These are phyloP conservation scores for Zoanthus gigantus DNA, from an alignment of 92 coral and sea anemone species.

Conservation along the genomic window DNA sequence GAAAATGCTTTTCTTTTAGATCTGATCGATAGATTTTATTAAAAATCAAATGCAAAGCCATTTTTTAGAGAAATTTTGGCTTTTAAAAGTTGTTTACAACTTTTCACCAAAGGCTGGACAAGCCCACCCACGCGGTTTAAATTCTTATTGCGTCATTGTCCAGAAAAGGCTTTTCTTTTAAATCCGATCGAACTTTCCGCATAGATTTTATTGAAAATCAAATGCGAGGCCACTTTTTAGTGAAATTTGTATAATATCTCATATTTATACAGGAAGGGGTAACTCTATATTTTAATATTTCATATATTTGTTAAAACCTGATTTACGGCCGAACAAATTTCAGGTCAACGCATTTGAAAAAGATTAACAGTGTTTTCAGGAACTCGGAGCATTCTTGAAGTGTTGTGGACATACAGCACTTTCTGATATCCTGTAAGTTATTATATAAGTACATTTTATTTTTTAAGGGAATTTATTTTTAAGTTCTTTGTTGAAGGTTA, in stretches of 20 bases:
- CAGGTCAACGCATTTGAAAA: conserved; percentile 18
- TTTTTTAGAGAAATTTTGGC: conserved; percentile 21
- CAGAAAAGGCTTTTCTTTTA: background rate
- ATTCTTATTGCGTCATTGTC: background rate
- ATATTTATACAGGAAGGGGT: conserved; percentile 31
- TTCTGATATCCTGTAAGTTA: conserved; percentile 31
- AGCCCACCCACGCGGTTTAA: background rate
- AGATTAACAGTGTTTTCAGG: conserved; percentile 40
- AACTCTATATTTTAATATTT: conserved; percentile 35
- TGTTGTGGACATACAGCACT: background rate
- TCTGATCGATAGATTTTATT: conserved; percentile 15
- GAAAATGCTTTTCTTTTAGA: conserved; percentile 23
- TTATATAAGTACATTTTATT: background rate
- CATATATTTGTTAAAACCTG: conserved; percentile 32
- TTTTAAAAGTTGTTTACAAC: conserved; percentile 36
- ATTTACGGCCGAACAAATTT: conserved; percentile 30
- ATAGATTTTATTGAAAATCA: background rate
- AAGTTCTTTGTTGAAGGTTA: conserved; percentile 39
- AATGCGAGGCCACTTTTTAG: background rate
- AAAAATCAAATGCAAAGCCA: conserved; percentile 38
- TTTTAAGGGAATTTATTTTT: background rate
- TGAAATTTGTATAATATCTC: too few species aligned
- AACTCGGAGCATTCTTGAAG: conserved; percentile 18
- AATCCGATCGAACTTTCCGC: background rate
- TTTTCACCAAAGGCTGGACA: background rate